phyloP scores from a whole-genome alignment of 2,888 invertebrate species.

The Neoascia interrupta region DNA sequence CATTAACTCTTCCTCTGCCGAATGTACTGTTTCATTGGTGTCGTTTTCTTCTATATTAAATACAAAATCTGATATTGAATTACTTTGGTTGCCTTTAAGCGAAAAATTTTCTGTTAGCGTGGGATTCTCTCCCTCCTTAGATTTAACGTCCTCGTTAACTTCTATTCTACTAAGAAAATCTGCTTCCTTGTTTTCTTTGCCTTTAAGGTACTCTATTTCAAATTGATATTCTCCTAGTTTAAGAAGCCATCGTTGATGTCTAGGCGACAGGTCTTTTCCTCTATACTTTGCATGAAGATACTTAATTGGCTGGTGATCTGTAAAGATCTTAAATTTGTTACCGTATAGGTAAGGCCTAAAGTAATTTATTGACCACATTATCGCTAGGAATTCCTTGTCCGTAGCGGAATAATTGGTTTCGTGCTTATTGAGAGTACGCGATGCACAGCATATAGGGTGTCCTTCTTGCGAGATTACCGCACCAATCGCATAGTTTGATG shows the following conservation, averaged over 20 bases:
- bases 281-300: neutral
- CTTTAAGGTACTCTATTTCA: conserved; percentile 48
- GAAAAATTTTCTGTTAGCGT: neutral
- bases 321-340: conserved; percentile 3
- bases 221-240: conserved; percentile 46
- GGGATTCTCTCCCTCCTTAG: conserved; percentile 3
- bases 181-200: conserved; percentile 53
- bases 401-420: neutral
- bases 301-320: conserved; percentile 4
- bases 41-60: conserved; percentile 3
- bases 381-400: too few species aligned
- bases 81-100: neutral
- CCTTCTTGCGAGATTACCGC: conserved; percentile 13
- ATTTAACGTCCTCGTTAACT: conserved; percentile 5
- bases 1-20: neutral
- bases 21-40: neutral
- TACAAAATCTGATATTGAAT: conserved; percentile 4
- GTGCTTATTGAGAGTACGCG: neutral
- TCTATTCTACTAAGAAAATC: conserved; percentile 15
- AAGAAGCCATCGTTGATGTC: conserved; percentile 45
- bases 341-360: conserved; percentile 1
- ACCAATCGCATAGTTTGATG: conserved; percentile 8
- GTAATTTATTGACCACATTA: too few species aligned
- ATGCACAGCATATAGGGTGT: neutral
- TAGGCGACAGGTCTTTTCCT: neutral